Conservation (phyloP, 2,113 vertebrate genomes). For the Rhinichthys klamathensis region DNA sequence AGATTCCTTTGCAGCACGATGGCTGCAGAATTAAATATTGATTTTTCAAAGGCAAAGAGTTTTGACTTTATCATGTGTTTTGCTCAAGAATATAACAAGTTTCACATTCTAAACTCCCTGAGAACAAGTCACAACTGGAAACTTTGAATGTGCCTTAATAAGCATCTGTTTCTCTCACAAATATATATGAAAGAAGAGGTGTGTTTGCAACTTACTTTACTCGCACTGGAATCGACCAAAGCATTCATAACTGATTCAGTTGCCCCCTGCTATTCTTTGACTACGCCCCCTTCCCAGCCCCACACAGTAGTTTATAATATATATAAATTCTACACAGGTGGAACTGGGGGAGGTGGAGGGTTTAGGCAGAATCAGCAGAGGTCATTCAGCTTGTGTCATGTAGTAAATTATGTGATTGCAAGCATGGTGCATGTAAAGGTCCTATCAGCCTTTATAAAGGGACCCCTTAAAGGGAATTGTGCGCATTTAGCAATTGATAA, state of each 20-base stretch:
- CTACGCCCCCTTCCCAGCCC: too few species aligned
- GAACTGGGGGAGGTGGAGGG: too few species aligned
- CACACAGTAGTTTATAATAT: too few species aligned
- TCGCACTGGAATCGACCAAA: background rate
- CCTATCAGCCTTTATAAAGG: too few species aligned
- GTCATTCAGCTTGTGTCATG: too few species aligned
- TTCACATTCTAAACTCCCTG: conserved; percentile 9
- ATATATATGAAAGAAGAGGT: background rate
- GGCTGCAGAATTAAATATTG: conserved; percentile 66
- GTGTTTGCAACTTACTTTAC: background rate
- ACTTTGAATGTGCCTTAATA: background rate
- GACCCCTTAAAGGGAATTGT: too few species aligned
- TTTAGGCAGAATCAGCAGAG: too few species aligned
- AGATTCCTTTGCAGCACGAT: conserved; percentile 60
- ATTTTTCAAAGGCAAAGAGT: conserved; percentile 59
- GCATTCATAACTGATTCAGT: background rate
- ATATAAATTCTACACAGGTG: too few species aligned
- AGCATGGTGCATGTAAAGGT: too few species aligned
- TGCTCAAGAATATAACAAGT: background rate
- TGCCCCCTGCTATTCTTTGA: conserved; percentile 11
- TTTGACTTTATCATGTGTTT: conserved; percentile 40
- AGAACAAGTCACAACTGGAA: conserved; percentile 20
- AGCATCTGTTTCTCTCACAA: background rate
- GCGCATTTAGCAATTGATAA: too few species aligned
- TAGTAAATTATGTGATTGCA: too few species aligned